phyloP scores from a whole-genome alignment of 2,888 invertebrate genomes.

The Pogonocherus hispidulus region DNA sequence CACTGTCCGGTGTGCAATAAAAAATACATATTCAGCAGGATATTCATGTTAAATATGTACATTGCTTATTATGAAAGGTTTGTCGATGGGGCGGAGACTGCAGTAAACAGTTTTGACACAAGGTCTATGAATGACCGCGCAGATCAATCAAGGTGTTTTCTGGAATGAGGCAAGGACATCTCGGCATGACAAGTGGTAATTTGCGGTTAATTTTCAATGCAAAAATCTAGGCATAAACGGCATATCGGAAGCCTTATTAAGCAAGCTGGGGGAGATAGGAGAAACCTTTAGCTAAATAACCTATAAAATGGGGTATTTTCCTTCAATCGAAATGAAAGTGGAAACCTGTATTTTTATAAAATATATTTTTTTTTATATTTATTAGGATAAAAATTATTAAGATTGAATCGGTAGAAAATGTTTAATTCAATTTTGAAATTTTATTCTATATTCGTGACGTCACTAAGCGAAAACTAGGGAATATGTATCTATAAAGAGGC shows the following conservation, averaged over 20 bases:
- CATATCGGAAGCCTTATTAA: slow-evolving; percentile 1
- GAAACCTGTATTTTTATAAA: too few relatives aligned
- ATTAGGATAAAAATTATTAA: too few relatives aligned
- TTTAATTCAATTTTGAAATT: too few relatives aligned
- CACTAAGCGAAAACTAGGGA: too few relatives aligned
- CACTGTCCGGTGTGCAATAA: not conserved
- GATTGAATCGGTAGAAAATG: too few relatives aligned
- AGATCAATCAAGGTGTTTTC: slow-evolving; percentile 6
- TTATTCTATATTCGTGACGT: too few relatives aligned
- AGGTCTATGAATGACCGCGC: slow-evolving; percentile 20
- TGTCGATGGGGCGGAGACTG: slow-evolving; percentile 3
- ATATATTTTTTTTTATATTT: too few relatives aligned
- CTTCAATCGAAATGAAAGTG: too few relatives aligned
- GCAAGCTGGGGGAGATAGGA: not conserved
- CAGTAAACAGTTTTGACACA: slow-evolving; percentile 30
- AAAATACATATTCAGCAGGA: slow-evolving; percentile 34
- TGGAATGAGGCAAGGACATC: slow-evolving; percentile 29
- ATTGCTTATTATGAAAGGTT: slow-evolving; percentile 29
- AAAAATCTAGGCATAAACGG: not conserved
- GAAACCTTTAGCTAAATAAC: not conserved
- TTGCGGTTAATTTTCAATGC: slow-evolving; percentile 20
- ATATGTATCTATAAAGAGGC: too few relatives aligned
- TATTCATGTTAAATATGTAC: slow-evolving; percentile 29
- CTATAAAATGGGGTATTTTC: too few relatives aligned
- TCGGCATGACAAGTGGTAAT: slow-evolving; percentile 26